These are phyloP conservation scores for Elymnias hypermnestra DNA, from an alignment of 1,140 invertebrate species.

Conservation along the genomic window DNA sequence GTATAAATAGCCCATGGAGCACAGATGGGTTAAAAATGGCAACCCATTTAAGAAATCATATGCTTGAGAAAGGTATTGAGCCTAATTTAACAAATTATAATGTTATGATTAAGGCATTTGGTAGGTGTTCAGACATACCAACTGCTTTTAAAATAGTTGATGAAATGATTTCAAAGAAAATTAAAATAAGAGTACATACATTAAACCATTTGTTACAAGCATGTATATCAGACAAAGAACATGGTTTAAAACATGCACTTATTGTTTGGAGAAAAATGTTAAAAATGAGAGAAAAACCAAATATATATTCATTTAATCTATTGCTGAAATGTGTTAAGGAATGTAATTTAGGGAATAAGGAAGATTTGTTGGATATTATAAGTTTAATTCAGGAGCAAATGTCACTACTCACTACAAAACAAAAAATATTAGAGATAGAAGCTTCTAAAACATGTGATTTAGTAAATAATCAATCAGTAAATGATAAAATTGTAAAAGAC, in stretches of 20 bases:
- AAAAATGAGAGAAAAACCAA: constrained; percentile 79
- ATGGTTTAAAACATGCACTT: constrained; percentile 88
- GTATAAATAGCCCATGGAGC: constrained; percentile 85
- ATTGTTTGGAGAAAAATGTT: constrained; percentile 91
- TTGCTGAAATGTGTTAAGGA: constrained; percentile 86
- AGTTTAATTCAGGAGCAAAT: constrained; percentile 31
- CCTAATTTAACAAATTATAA: constrained; percentile 89
- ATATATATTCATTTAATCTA: constrained; percentile 87
- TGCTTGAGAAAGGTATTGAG: constrained; percentile 81
- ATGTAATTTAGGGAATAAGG: constrained; percentile 84
- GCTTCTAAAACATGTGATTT: constrained; percentile 4
- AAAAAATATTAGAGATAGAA: constrained; percentile 18
- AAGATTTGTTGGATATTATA: constrained; percentile 75
- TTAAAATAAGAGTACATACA: constrained; percentile 82
- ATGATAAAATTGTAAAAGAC: neutral
- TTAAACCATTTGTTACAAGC: constrained; percentile 89
- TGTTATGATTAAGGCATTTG: constrained; percentile 94
- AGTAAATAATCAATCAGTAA: neutral
- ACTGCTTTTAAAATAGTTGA: constrained; percentile 89
- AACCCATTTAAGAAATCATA: constrained; percentile 78
- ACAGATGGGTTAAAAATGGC: constrained; percentile 81
- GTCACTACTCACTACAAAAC: constrained; percentile 3
- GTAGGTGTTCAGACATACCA: constrained; percentile 84
- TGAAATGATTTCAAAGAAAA: constrained; percentile 84
- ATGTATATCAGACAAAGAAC: constrained; percentile 85